These are phyloP conservation scores for Pogonomyrmex californicus DNA, from an alignment of 1,140 invertebrate species.

Conservation along the genomic window DNA sequence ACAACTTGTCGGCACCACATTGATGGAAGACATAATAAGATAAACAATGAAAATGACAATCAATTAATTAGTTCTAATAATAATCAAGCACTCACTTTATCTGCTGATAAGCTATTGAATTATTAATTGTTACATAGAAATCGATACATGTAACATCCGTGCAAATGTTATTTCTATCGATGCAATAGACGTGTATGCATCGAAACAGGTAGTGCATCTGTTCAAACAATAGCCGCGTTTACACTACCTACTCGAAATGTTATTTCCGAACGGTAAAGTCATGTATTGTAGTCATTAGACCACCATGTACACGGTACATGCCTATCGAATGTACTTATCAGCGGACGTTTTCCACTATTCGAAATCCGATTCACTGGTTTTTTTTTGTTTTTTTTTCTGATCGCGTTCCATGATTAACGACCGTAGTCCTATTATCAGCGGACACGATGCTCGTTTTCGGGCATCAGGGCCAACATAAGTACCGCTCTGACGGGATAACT, in stretches of 20 bases:
- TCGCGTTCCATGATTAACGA: constrained; percentile 66
- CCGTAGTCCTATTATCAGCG: constrained; percentile 62
- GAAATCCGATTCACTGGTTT: constrained; percentile 48
- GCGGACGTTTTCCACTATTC: constrained; percentile 42
- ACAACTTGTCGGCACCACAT: background rate
- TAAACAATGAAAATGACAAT: background rate
- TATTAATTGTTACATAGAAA: constrained; percentile 30
- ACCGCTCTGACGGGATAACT: constrained; percentile 73
- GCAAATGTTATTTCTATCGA: constrained; percentile 37
- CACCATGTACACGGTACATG: background rate
- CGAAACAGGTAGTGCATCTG: background rate
- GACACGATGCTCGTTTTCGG: constrained; percentile 68
- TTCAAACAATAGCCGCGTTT: constrained; percentile 48
- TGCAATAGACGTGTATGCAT: constrained; percentile 26
- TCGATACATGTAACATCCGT: constrained; percentile 18
- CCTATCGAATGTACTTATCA: constrained; percentile 28
- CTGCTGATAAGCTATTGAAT: constrained; percentile 9
- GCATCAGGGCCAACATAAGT: constrained; percentile 71
- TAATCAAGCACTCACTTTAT: background rate
- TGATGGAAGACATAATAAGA: background rate
- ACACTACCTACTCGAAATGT: constrained; percentile 35
- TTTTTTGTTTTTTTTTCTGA: constrained; percentile 34
- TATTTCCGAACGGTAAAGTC: constrained; percentile 44
- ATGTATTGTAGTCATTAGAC: constrained; percentile 36
- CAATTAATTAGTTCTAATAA: constrained; percentile 20